phyloP scores from a whole-genome alignment of 2,888 invertebrate genomes.

The Oxyteleia sp. region DNA sequence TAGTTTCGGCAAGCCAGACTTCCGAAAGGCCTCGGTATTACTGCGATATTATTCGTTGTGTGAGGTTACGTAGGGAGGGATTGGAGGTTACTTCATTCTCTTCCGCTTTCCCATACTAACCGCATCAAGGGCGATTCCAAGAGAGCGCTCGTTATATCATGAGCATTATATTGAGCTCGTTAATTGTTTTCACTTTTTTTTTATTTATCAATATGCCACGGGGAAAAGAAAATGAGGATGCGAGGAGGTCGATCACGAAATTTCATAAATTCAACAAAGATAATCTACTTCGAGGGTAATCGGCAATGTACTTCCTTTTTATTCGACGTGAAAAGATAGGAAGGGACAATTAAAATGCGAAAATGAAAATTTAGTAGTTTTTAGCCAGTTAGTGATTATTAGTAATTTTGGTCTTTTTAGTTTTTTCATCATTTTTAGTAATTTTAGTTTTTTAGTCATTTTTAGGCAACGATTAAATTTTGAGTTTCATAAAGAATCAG shows the following conservation, averaged over 20 bases:
- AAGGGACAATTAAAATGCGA: too few species aligned
- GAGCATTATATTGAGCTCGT: conserved; percentile 81
- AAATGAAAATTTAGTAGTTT: too few species aligned
- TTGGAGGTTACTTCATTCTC: conserved; percentile 76
- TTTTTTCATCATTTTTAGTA: too few species aligned
- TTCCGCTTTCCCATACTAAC: conserved; percentile 78
- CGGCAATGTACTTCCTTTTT: background rate
- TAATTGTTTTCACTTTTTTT: conserved; percentile 81
- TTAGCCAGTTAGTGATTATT: too few species aligned
- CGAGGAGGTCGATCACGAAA: conserved; percentile 27
- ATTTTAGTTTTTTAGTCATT: too few species aligned
- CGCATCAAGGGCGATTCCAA: conserved; percentile 79
- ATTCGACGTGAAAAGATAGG: too few species aligned
- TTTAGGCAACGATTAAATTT: too few species aligned
- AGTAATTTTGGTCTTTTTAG: too few species aligned
- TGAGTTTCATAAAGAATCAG: too few species aligned
- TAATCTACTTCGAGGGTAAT: conserved; percentile 15
- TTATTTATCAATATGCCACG: conserved; percentile 48
- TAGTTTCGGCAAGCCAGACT: conserved; percentile 78
- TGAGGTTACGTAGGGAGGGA: conserved; percentile 67
- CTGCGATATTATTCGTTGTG: conserved; percentile 83
- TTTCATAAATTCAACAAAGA: conserved; percentile 6
- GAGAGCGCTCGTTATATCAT: conserved; percentile 82
- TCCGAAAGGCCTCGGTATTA: conserved; percentile 79
- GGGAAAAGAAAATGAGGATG: conserved; percentile 5